Evolutionary conservation across 2,888 invertebrate species (phyloP).

Genomic region (Eremobia ochroleuca): DNA sequence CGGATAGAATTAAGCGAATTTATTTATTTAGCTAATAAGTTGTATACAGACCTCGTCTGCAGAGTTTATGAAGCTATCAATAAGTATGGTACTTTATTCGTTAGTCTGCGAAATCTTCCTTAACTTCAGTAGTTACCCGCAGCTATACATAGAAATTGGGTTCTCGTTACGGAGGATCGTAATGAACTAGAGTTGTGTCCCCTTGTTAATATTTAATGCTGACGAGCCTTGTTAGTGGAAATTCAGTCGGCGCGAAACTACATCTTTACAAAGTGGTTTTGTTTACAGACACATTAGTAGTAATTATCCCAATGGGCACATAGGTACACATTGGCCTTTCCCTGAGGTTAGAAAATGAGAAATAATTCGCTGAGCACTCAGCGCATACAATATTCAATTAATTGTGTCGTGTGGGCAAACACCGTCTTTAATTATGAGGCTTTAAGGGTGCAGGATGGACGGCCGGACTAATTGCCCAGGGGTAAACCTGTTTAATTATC

Average conservation of each 20-base stretch:
- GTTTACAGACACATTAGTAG: constrained; percentile 3
- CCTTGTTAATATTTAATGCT: background rate
- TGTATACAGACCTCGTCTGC: background rate
- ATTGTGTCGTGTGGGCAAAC: constrained; percentile 59
- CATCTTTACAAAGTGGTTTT: constrained; percentile 6
- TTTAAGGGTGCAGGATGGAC: constrained; percentile 47
- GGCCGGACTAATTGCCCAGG: background rate
- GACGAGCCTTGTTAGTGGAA: background rate
- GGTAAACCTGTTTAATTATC: constrained; percentile 4
- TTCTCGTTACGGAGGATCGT: background rate
- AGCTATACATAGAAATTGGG: background rate
- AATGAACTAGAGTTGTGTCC: background rate
- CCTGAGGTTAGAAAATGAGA: constrained; percentile 64
- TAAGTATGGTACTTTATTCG: constrained; percentile 2
- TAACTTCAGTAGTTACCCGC: background rate
- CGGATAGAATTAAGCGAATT: constrained; percentile 17
- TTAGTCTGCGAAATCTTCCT: background rate
- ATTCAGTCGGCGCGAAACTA: constrained; percentile 12
- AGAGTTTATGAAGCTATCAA: background rate
- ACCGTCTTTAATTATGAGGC: constrained; percentile 63
- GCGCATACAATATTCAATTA: constrained; percentile 47
- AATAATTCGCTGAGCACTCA: constrained; percentile 63
- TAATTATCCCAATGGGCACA: background rate
- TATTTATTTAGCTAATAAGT: constrained; percentile 21
- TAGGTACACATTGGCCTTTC: constrained; percentile 34